Evolutionary conservation across 2,797 vertebrate genomes (phyloP), one percentile per base, ranked within the genome.

Genomic region (Muscicapa striata): DNA sequence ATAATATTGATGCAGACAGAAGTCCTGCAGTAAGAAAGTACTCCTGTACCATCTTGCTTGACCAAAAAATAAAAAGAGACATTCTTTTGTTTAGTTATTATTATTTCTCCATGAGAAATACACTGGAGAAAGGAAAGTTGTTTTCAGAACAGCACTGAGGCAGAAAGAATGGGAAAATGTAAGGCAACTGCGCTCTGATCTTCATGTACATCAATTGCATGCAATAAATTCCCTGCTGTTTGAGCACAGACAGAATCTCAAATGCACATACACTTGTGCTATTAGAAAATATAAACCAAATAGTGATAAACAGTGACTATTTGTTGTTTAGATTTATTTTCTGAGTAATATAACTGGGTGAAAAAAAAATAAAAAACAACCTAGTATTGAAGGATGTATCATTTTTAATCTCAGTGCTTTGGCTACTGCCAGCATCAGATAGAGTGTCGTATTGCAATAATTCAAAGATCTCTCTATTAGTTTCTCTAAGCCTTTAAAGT

Each of bases 391-490:
- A 97, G 96, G 94, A 98, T 98, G 97, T 96, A 97, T 97, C 96
- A 98, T 97, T 98, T 98, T 97, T 98, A 98, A 98, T 98, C 98
- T 98, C 84, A 73, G 95, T 69, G 94, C 97, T 98, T 97, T 97
- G 95, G 97, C 96, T 97, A 97, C 96, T 97, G 97, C 95, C 96
- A 96, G 77, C 96, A 95, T 96, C 96, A 98, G 97, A 97, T 97
- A 96, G 96, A 91, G 94, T 97, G 96, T 97, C 96, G 69, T 95
- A 94, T 96, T 96, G 97, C 97, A 97, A 98, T 98, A 98, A 98
- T 97, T 98, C 98, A 98, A 97, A 96, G 97, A 97, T 96, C 97
- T 97, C 96, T 97, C 97, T 98, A 97, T 98, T 98, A 97, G 97
- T 98, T 98, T 96, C 95, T 94, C 96, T 95, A 96, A 97, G 92